Base-by-base conservation (phyloP, 2,888 invertebrate species). In the Macrosoma leucophasiata region DNA sequence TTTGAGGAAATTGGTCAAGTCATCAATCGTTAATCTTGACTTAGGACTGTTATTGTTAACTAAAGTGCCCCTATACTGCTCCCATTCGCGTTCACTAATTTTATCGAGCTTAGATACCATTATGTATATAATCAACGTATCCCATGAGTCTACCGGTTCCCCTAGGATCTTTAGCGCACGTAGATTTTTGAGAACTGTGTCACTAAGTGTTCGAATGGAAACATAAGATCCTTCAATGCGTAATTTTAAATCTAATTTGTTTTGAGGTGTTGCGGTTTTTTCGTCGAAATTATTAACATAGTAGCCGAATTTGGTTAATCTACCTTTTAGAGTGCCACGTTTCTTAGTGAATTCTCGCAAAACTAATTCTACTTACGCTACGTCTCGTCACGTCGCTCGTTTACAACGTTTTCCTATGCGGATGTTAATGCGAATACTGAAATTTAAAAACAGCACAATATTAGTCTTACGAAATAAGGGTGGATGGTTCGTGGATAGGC, bases 41-140 rank as follows among this genome's bases (percentile, higher is more conserved):
- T n/a, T 22, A 33, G 21, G 11, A 30, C 13, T 18, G 9, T 15
- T 18, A 9, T 10, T 20, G n/a, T 33, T 20, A 9, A 8, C 22
- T n/a, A 20, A 22, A 15, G 27, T 30, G 9, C 25, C 13, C 26
- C 35, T 44, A 11, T 34, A 19, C n/a, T 17, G 12, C 13, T 46
- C 46, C 45, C 48, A 48, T n/a, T 41, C 41, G n/a, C 42, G 38
- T 17, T 42, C 40, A 6, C 43, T 41, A 13, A 31, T 6, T 5
- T 26, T 21, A 33, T 55, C 55, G 9, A 55, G 27, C 25, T 52
- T 48, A 3, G 40, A 29, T 3, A 40, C 37, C 9, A 46, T 22
- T 24, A 46, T n/a, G 30, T 40, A 41, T 29, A 39, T 44, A 18
- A 46, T 27, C 1, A 46, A 5, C 1, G 41, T 44, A 17, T 41